Base-by-base conservation (phyloP, 2,797 vertebrate genomes). In the Helicolenus hilgendorfi region DNA sequence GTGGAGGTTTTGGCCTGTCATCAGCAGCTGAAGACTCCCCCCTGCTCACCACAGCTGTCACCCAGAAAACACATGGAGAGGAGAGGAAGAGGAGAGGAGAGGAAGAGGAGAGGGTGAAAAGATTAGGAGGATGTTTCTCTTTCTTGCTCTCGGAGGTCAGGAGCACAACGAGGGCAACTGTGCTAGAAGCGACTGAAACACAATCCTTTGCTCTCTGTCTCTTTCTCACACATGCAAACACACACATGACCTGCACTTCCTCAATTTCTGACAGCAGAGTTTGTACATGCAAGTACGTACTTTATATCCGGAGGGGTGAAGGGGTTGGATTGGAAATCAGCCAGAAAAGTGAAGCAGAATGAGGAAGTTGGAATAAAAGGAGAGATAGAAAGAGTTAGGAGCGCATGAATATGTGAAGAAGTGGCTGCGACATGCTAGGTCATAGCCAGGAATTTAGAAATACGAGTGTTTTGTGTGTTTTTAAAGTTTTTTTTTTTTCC, bases 21-120 rank as follows among this genome's bases (percentile, higher is more conserved):
- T 91, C 88, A 85, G 84, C 35, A 78, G 82, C 78, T 85, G 86
- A 92, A 84, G 87, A 89, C 91, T 90, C 91, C 94, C 91, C 82
- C 75, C 81, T 78, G 89, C 77, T 95, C 81, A 79, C 85, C 89
- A 91, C 92, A 95, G 91, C 91, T 96, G 92, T 92, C 94, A 93
- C 26, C 38, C 29, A 79, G 69, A 84, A 67, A 74, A 72, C n/a
- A 58, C 56, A 36, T 1, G 58, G 49, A 67, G 38, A 70, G 29
- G 72, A 81, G 49, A 29, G 69, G 71, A 35, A 73, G 27, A 53
- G 14, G 14, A 24, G 5, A 31, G 20, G 49, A 14, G 13, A 64
- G 36, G 15, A 76, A 64, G 45, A 95, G 94, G 90, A 85, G 91
- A 78, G 86, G 15, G 26, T 7, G 31, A 26, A 26, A 77, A 68